A percentile compares a stretch with the other conserved stretches of the same genome.
Evolutionary conservation across 1,140 invertebrate genomes (phyloP).

Genomic region (Zaprionus camerounensis): DNA sequence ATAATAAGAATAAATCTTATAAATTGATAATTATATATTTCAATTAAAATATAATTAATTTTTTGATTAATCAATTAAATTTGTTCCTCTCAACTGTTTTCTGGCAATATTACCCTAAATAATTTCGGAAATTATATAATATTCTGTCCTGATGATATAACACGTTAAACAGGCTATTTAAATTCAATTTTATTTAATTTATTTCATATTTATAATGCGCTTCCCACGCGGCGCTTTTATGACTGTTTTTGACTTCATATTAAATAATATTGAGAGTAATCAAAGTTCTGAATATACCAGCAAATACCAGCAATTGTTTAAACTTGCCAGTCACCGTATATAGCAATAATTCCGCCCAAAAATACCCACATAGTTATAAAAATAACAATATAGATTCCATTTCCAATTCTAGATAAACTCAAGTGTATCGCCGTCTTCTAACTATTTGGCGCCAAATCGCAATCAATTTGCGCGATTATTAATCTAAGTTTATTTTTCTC

Average conservation of each 20-base stretch:
- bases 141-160: not conserved
- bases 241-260: not conserved
- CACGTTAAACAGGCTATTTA: not conserved
- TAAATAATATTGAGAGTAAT: not conserved
- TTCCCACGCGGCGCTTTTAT: not conserved
- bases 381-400: constrained; percentile 18
- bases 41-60: not conserved
- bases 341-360: not conserved
- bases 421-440: not conserved
- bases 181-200: constrained; percentile 1
- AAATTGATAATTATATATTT: no score
- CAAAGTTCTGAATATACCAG: not conserved
- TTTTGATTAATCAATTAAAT: not conserved
- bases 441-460: constrained; percentile 28
- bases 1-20: no score
- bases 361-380: constrained; percentile 15
- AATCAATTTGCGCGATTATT: not conserved
- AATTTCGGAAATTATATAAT: not conserved
- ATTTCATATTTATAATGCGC: not conserved
- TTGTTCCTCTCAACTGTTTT: not conserved
- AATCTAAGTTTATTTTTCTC: constrained; percentile 37
- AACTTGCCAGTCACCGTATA: not conserved
- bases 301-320: not conserved
- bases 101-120: not conserved
- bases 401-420: not conserved